Base-by-base conservation (phyloP, 2,888 invertebrate species). In the Cloeon dipterum region DNA sequence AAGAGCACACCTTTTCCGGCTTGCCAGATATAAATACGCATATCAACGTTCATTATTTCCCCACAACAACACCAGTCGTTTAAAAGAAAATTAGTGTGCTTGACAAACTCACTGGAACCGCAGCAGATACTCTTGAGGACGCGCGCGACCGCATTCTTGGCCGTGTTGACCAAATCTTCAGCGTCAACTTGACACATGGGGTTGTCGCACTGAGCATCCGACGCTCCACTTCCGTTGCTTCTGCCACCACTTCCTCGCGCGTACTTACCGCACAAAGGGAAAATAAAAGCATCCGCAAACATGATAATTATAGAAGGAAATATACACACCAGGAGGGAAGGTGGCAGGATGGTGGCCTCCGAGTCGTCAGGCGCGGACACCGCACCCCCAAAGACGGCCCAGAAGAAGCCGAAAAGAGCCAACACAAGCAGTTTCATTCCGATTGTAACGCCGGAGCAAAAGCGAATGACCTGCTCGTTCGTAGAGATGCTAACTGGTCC, bases 81-180 rank as follows among this genome's bases (percentile, higher is more conserved):
- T n/a, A n/a, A n/a, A n/a, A n/a, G n/a, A n/a, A n/a, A n/a, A n/a
- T n/a, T n/a, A n/a, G n/a, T n/a, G n/a, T n/a, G n/a, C n/a, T n/a
- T n/a, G n/a, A n/a, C n/a, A n/a, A n/a, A 35, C 36, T 36, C 20
- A 36, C 36, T 36, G 18, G 36, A 36, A 20, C 29, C 29, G 26
- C 36, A 36, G 40, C 58, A 58, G 32, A 53, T 50, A 35, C 57
- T 56, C 4, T 53, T 54, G 2, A 58, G 48, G 10, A 57, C 54
- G 35, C 53, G 49, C 3, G 55, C 53, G 5, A 55, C 54, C 0
- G 54, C 56, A 4, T 58, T 53, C n/a, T 39, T 36, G 1, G 44
- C 44, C 7, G 42, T 41, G n/a, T 42, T 42, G n/a, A 40, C 44
- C 18, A 44, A 23, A 20, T 42, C 39, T 21, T 41, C 41, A 10